Percentiles rank a stretch among this genome's conserved stretches.
These are phyloP conservation scores for Meriones psammophilus DNA, from an alignment of 2,797 vertebrate species.

Conservation along the genomic window DNA sequence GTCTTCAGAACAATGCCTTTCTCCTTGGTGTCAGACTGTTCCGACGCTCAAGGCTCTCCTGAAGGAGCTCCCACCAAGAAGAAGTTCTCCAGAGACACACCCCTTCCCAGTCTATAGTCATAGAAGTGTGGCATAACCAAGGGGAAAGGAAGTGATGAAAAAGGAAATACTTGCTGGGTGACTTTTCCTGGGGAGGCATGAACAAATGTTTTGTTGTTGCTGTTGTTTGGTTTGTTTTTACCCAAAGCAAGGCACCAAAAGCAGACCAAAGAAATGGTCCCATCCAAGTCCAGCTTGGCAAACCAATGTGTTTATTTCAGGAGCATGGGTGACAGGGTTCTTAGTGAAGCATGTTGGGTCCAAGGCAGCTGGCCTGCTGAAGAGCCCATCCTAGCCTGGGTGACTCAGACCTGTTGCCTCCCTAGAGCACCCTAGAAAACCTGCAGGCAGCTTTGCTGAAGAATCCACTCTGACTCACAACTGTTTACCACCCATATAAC, in stretches of 20 bases:
- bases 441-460: background rate
- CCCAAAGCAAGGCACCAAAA: background rate
- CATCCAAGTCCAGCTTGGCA: background rate
- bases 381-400: background rate
- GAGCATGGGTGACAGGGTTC: background rate
- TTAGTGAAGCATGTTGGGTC: background rate
- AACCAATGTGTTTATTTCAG: background rate
- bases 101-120: background rate
- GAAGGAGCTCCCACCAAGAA: background rate
- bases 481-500: background rate
- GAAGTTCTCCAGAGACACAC: background rate
- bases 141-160: background rate
- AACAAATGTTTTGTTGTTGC: background rate
- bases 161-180: background rate
- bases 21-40: background rate
- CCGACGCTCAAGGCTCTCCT: background rate
- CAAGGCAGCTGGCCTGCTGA: background rate
- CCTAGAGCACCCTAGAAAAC: background rate
- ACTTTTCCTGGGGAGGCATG: background rate
- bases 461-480: background rate
- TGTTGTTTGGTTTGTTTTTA: background rate
- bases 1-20: background rate
- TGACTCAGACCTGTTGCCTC: background rate
- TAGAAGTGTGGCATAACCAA: background rate
- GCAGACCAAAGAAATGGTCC: background rate